Percentiles rank a stretch among this genome's conserved stretches.
phyloP scores from a whole-genome alignment of 2,113 vertebrate genomes.

The Rhynchopsitta pachyrhyncha region DNA sequence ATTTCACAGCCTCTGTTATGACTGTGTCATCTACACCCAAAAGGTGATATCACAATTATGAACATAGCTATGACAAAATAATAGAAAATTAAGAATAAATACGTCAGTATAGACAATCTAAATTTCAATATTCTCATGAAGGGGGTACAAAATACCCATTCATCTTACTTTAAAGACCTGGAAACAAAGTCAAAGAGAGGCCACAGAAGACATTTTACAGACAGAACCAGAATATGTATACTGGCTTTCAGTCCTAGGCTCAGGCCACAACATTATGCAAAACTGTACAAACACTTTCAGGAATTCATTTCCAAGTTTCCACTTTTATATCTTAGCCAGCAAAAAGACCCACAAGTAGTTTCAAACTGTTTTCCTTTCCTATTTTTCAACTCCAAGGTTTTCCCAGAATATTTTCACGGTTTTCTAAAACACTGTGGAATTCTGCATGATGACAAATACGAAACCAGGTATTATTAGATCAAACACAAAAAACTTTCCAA shows the following conservation, averaged over 20 bases:
- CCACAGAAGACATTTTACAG: neutral
- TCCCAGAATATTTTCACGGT: neutral
- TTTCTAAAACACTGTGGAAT: constrained; percentile 27
- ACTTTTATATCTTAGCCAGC: neutral
- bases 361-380: constrained; percentile 8
- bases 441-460: neutral
- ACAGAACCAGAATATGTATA: neutral
- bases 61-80: neutral
- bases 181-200: neutral
- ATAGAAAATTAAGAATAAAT: neutral
- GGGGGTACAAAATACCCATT: neutral
- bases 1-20: neutral
- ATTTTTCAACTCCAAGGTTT: constrained; percentile 9
- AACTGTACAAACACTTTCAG: neutral
- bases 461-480: constrained; percentile 25
- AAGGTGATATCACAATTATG: neutral
- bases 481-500: constrained; percentile 31
- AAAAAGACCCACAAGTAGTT: constrained; percentile 16
- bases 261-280: neutral
- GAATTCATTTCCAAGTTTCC: neutral
- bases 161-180: neutral
- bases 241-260: neutral
- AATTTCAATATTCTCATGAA: neutral
- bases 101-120: neutral
- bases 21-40: neutral